Base-by-base conservation (phyloP, 2,888 invertebrate species). In the Lasioglossum zephyrum region DNA sequence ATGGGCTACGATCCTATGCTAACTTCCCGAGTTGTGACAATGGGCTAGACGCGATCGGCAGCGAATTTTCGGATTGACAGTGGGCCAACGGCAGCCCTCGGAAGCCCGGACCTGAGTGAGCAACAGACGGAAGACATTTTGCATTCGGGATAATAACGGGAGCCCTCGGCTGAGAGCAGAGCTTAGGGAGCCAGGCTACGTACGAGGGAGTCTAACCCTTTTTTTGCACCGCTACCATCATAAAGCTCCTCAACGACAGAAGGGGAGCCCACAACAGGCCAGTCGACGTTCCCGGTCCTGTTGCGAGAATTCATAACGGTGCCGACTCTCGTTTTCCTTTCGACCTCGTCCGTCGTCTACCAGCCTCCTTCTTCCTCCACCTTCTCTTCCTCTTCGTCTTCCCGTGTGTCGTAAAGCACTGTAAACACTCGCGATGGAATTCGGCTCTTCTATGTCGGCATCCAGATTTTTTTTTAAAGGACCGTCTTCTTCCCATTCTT, bases 121-220 rank as follows among this genome's bases (percentile, higher is more conserved):
- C 90, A 82, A 82, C 89, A 84, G 88, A 88, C 89, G 84, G 84
- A 90, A 86, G 91, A 92, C 91, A 92, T 92, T 93, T 92, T 89
- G 91, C 91, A 92, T 92, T 93, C 86, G 91, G 22, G 87, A 85
- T 89, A 92, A 92, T 93, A 92, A 93, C 92, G 92, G 92, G 88
- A 87, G 82, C 87, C 91, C 87, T 89, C 86, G 89, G 60, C 53
- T 9, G 88, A 77, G 87, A 79, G 75, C 66, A 31, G 73, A 75
- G 69, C 73, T 81, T 81, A 82, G 82, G 83, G 78, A 53, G 69
- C 63, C 60, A 53, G 13, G 41, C 73, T 75, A 60, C 81, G 78
- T 82, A 82, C 79, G 80, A 86, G 86, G 84, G 83, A 90, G 87
- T 81, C 85, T 63, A 88, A 85, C 89, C 91, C 92, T 85, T 91